These are phyloP conservation scores for Parnassius glacialis DNA, from an alignment of 2,888 invertebrate genomes.

Conservation along the genomic window DNA sequence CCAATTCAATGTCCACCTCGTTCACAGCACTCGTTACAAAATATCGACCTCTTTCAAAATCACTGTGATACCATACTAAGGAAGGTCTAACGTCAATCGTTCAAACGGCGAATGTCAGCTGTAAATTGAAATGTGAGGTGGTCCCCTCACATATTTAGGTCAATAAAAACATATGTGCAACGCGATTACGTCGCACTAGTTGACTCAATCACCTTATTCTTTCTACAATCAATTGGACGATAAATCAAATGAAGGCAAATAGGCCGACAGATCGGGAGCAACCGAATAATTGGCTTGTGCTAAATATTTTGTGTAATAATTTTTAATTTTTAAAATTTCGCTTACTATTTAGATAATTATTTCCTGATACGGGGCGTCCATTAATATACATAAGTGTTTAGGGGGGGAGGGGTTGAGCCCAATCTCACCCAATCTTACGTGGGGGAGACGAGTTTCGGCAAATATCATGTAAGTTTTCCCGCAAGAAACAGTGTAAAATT, in stretches of 20 bases:
- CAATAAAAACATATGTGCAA: constrained; percentile 45
- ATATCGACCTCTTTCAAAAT: neutral
- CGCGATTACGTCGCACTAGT: constrained; percentile 19
- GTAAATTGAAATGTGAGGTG: constrained; percentile 28
- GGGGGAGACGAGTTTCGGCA: no score
- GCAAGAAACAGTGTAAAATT: no score
- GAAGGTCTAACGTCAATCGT: constrained; percentile 7
- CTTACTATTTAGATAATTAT: no score
- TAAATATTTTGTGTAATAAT: neutral
- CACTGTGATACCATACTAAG: neutral
- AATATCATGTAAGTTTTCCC: no score
- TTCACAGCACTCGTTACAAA: no score
- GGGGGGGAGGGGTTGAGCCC: no score
- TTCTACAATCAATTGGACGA: constrained; percentile 20
- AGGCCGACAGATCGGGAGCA: constrained; percentile 12
- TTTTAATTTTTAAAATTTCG: neutral
- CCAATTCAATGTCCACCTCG: no score
- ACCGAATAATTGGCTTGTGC: neutral
- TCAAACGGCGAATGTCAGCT: constrained; percentile 30
- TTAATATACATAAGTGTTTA: no score
- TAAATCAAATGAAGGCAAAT: constrained; percentile 29
- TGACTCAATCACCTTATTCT: constrained; percentile 33
- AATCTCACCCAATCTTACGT: no score
- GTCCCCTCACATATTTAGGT: constrained; percentile 39
- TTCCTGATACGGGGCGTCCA: no score